phyloP scores from a whole-genome alignment of 2,113 vertebrate genomes.

The Telmatochromis bifrenatus region DNA sequence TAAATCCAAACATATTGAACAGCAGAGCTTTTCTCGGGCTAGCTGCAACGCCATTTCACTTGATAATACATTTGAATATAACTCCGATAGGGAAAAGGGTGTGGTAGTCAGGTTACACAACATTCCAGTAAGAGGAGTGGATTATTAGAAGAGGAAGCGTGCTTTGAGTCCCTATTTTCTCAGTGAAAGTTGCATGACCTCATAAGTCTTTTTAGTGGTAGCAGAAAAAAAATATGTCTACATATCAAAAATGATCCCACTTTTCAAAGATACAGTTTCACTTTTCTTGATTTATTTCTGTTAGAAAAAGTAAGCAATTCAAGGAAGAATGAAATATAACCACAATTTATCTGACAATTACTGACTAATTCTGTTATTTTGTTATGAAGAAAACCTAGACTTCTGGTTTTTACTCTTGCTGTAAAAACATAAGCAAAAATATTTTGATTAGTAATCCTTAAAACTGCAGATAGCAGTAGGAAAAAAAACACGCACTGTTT shows the following conservation, averaged over 20 bases:
- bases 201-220: neutral
- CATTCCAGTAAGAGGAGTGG: neutral
- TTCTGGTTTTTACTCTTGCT: neutral
- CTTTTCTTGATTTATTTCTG: neutral
- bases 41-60: neutral
- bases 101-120: neutral
- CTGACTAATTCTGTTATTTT: neutral
- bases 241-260: fast-evolving
- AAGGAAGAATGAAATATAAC: neutral
- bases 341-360: neutral
- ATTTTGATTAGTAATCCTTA: neutral
- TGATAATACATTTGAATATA: neutral
- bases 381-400: neutral
- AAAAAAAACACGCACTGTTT: neutral
- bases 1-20: neutral
- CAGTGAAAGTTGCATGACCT: neutral
- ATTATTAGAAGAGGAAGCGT: neutral
- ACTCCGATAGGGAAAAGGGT: neutral
- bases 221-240: neutral
- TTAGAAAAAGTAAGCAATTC: neutral
- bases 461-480: neutral
- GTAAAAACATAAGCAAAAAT: neutral
- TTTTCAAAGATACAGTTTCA: neutral
- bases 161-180: neutral
- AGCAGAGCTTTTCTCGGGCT: neutral